Evolutionary conservation across 1,140 invertebrate species (phyloP).

Genomic region (Drosophila repletoides): DNA sequence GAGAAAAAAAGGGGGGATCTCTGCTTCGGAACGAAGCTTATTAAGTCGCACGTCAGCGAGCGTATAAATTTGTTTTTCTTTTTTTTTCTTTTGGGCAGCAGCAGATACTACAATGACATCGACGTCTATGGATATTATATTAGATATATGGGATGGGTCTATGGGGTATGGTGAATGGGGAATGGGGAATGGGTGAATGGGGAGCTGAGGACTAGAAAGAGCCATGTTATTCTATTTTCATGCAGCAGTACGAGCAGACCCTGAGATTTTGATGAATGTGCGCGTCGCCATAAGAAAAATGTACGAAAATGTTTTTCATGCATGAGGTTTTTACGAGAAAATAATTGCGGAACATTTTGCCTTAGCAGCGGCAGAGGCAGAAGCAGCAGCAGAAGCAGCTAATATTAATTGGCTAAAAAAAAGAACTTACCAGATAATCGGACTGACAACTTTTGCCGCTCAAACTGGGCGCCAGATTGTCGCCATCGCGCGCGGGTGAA

Average conservation of each 20-base stretch:
- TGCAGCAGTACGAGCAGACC: slow-evolving; percentile 37
- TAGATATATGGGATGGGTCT: slow-evolving; percentile 21
- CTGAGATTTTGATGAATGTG: slow-evolving; percentile 79
- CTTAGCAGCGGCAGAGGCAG: slow-evolving; percentile 25
- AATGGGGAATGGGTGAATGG: slow-evolving; percentile 4
- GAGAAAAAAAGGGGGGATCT: not conserved
- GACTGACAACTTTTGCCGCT: slow-evolving; percentile 74
- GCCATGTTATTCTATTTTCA: slow-evolving; percentile 67
- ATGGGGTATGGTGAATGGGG: not conserved
- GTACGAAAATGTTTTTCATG: slow-evolving; percentile 74
- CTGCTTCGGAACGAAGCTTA: too few species aligned
- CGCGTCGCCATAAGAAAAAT: slow-evolving; percentile 74
- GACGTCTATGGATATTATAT: not conserved
- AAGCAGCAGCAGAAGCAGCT: not conserved
- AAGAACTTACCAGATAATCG: slow-evolving; percentile 80
- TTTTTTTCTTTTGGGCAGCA: slow-evolving; percentile 26
- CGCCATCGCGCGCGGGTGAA: slow-evolving; percentile 64
- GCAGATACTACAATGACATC: slow-evolving; percentile 16
- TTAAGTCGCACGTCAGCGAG: slow-evolving; percentile 74
- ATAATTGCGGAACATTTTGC: slow-evolving; percentile 77
- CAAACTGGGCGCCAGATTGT: slow-evolving; percentile 73
- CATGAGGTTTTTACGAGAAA: slow-evolving; percentile 80
- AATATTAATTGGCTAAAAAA: not conserved
- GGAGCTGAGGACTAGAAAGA: slow-evolving; percentile 10
- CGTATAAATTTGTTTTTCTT: slow-evolving; percentile 67